Conservation (phyloP, 2,113 vertebrate species). For the Sinocyclocheilus rhinocerous region DNA sequence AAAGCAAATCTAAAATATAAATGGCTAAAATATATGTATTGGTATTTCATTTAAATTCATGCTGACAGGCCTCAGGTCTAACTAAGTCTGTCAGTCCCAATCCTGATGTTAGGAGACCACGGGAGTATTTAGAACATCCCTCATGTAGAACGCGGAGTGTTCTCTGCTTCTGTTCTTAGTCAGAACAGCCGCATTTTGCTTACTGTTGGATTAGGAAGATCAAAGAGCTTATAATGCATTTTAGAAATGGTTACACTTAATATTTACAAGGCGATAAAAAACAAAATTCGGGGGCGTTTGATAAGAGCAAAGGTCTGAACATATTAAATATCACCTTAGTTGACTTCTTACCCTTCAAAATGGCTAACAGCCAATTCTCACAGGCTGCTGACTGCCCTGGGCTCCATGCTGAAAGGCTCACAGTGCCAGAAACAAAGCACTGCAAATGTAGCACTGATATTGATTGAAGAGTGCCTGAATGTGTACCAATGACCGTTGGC, state of each 20-base stretch:
- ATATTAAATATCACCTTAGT: not conserved
- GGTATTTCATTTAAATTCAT: not conserved
- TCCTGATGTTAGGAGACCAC: not conserved
- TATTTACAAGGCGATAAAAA: not conserved
- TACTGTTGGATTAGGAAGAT: not conserved
- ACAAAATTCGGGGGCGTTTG: not conserved
- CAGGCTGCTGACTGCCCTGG: not conserved
- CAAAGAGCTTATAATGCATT: too few species aligned
- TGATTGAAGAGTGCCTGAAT: constrained; percentile 1
- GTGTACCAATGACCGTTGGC: not conserved
- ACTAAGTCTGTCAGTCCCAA: not conserved
- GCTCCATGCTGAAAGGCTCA: not conserved
- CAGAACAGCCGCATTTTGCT: not conserved
- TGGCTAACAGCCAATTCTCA: not conserved
- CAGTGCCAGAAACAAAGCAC: not conserved
- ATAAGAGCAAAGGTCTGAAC: not conserved
- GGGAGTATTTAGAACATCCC: not conserved
- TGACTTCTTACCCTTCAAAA: not conserved
- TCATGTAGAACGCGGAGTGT: not conserved
- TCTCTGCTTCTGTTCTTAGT: not conserved
- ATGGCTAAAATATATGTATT: not conserved
- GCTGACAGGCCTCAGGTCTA: not conserved
- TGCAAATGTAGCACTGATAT: not conserved
- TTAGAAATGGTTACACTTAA: too few species aligned
- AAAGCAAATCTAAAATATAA: not conserved